Evolutionary conservation across 2,113 vertebrate species (phyloP), one percentile per base, ranked within the genome.

Genomic region (Pygathrix nemaeus): DNA sequence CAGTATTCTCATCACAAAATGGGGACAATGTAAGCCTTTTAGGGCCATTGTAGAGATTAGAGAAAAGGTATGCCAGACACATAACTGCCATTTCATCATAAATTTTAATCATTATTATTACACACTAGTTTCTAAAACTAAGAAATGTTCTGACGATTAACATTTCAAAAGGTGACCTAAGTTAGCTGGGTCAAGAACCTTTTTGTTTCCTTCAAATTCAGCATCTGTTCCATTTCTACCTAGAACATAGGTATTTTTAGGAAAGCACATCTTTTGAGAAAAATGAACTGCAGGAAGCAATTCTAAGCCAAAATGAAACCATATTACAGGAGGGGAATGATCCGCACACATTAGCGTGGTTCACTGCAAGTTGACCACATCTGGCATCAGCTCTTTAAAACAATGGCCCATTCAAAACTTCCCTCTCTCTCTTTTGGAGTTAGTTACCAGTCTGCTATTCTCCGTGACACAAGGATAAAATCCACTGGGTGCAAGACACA

Each of bases 331-430:
- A 91, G 17, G 45, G 2, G 3, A 59, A 90, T 16, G 72, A n/a
- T 35, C 75, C 43, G 32, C 40, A 25, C 32, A 8, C 1, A 1
- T 52, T 38, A 3, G 0, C 38, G 17, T 2, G 13, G 8, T 23
- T 38, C 48, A 50, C 21, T 35, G 11, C 14, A 61, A 73, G 17
- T 25, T 38, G 43, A 32, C 2, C 12, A 3, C 32, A 1, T 2
- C 9, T 2, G 1, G 1, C 21, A 32, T 25, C 70, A 64, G 21
- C 25, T 59, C n/a, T 32, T 5, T 20, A 35, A 52, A 72, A 68
- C 78, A 75, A 45, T 4, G 48, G 21, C 32, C 35, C 27, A 12
- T 59, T 94, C n/a, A 43, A 13, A 48, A 11, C 27, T 21, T 61
- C 20, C 40, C 72, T 66, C 14, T 11, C 16, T 68, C 40, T 76